A percentile compares a stretch with the other conserved stretches of the same genome.
phyloP scores from a whole-genome alignment of 2,888 invertebrate genomes.

The Mesoligia furuncula region DNA sequence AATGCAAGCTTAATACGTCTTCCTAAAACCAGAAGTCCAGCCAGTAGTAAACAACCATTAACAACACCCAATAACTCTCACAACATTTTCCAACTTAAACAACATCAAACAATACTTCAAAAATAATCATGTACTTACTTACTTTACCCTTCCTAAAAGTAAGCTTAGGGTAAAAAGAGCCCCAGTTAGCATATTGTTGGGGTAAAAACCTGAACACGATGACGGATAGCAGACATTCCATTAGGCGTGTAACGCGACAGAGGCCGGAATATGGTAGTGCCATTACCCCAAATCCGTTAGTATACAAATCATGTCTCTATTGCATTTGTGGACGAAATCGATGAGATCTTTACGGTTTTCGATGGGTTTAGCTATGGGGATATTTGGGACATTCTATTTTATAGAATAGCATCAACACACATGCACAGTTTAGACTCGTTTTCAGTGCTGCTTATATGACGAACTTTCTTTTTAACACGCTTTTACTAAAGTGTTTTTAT shows the following conservation, averaged over 20 bases:
- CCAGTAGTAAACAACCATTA: background rate
- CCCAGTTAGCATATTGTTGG: constrained; percentile 62
- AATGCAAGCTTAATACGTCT: background rate
- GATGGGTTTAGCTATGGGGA: constrained; percentile 9
- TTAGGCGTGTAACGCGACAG: constrained; percentile 65
- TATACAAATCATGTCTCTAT: constrained; percentile 69
- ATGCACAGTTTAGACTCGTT: too few species aligned
- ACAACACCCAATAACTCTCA: background rate
- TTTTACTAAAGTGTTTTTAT: background rate
- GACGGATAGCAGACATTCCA: constrained; percentile 72
- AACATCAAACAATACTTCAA: constrained; percentile 8
- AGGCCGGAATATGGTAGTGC: constrained; percentile 68
- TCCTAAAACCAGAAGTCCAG: background rate
- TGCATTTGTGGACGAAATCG: constrained; percentile 55
- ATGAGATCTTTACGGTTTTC: constrained; percentile 38
- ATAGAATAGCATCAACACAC: background rate
- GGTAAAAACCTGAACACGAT: constrained; percentile 59
- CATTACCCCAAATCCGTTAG: constrained; percentile 71
- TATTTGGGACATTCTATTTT: constrained; percentile 4
- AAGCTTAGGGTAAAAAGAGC: constrained; percentile 45
- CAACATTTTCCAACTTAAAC: background rate
- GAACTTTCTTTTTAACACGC: background rate
- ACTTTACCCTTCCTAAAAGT: constrained; percentile 40
- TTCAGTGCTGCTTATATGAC: background rate
- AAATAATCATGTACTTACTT: constrained; percentile 27